A percentile compares a stretch with the other conserved stretches of the same genome.
Evolutionary conservation across 2,797 vertebrate genomes (phyloP).

Genomic region (Limnodromus scolopaceus): DNA sequence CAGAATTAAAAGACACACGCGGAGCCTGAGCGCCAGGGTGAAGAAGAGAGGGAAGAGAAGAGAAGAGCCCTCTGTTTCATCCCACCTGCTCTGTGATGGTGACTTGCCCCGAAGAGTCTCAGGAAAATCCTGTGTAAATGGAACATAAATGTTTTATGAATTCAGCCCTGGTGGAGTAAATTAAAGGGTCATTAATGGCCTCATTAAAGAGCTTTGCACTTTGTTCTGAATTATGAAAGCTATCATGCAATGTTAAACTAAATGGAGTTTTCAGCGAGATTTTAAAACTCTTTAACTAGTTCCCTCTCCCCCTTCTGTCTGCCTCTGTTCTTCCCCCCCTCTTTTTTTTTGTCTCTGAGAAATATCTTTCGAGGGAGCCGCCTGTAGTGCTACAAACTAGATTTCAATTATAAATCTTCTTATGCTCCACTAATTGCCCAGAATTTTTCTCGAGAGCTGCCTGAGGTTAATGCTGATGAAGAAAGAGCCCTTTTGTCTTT

Average conservation of each 20-base stretch:
- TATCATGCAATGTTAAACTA: constrained; percentile 54
- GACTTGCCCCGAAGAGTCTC: constrained; percentile 62
- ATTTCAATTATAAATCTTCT: constrained; percentile 73
- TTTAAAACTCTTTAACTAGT: constrained; percentile 60
- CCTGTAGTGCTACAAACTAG: constrained; percentile 50
- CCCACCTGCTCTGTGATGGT: constrained; percentile 36
- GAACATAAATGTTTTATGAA: constrained; percentile 78
- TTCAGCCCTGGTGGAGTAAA: constrained; percentile 76
- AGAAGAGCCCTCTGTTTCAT: constrained; percentile 23
- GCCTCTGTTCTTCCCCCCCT: not conserved
- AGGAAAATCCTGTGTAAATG: constrained; percentile 74
- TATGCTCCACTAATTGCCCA: constrained; percentile 68
- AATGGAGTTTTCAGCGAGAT: constrained; percentile 35
- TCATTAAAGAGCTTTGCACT: constrained; percentile 76
- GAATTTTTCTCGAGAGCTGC: constrained; percentile 68
- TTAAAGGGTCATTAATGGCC: constrained; percentile 77
- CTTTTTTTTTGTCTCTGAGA: constrained; percentile 12
- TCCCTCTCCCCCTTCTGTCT: constrained; percentile 14
- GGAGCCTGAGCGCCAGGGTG: not conserved
- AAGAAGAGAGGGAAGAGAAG: not conserved
- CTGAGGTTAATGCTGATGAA: constrained; percentile 62
- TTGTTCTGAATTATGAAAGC: constrained; percentile 75
- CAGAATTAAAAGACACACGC: not conserved
- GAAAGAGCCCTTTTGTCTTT: constrained; percentile 59
- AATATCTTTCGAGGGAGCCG: constrained; percentile 40